Evolutionary conservation across 1,140 invertebrate species (phyloP), one percentile per base, ranked within the genome.

Genomic region (Agraylea sexmaculata): DNA sequence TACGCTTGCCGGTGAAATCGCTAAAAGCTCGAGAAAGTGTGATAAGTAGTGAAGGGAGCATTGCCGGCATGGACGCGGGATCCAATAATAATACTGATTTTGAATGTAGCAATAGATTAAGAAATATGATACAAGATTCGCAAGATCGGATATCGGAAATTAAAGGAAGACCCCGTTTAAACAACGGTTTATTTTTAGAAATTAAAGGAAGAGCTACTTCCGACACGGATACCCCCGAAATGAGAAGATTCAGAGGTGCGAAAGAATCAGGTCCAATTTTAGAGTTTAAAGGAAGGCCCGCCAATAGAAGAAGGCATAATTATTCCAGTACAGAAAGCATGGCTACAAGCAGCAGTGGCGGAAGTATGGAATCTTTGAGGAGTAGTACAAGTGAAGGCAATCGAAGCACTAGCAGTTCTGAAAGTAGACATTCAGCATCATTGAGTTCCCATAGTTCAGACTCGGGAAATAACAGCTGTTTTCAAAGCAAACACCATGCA

Each of bases 241-340:
- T 64, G 65, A 65, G 64, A 62, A 62, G 63, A 55, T 65, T 65
- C 39, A 51, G 58, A 47, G 62, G 63, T 53, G 61, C 58, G 53
- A 69, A 62, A 57, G 73, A 68, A 61, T 71, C 59, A 55, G 71
- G 70, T 51, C 68, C 70, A 50, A 73, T 77, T 57, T 69, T 78
- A 64, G 75, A 78, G 53, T 76, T 78, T 58, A 78, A 78, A 54
- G 71, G 69, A 38, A 72, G 77, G 69, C 70, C 73, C 40, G 63
- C 58, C 21, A 69, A 70, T 47, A 62, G 71, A 16, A 65, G 74
- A 45, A 60, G 59, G 42, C 50, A 32, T 55, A 84, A 85, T 39
- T 87, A 83, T 56, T 86, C 80, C 1, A 87, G 83, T 52, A 83
- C 80, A 2, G 85, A 88, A 56, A 85, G 82, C 53, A 84, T 88